A percentile compares a stretch with the other conserved stretches of the same genome.
Evolutionary conservation across 2,113 vertebrate genomes (phyloP).

Genomic region (Heliornis fulica): DNA sequence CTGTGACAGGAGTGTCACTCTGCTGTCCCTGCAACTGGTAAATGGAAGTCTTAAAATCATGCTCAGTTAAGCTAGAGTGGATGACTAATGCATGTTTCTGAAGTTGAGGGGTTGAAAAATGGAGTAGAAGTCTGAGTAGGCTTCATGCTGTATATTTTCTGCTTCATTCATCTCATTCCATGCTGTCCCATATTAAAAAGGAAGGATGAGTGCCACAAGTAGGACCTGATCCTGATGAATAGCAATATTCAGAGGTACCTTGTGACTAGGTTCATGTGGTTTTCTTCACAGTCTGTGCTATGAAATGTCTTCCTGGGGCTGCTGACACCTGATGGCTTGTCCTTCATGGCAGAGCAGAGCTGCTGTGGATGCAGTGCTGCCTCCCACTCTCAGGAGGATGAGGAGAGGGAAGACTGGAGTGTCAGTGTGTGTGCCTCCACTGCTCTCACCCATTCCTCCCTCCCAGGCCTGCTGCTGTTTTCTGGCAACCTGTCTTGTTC

Average conservation of each 20-base stretch:
- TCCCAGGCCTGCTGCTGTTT: background rate
- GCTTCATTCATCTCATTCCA: background rate
- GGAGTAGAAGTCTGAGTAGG: background rate
- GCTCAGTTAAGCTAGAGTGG: background rate
- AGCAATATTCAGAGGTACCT: background rate
- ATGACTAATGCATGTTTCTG: background rate
- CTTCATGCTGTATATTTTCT: background rate
- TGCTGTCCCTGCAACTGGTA: background rate
- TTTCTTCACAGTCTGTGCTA: background rate
- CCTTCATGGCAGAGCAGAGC: fast-evolving
- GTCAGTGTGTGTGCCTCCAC: fast-evolving
- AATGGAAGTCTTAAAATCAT: background rate
- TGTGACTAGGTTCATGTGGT: fast-evolving
- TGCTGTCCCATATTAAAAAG: background rate
- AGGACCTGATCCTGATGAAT: background rate
- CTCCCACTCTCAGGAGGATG: background rate
- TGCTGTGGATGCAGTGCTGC: fast-evolving
- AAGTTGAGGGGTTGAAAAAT: background rate
- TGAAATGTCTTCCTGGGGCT: background rate
- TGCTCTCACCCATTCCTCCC: background rate
- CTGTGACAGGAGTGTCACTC: background rate
- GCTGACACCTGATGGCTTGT: fast-evolving
- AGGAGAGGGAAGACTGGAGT: background rate
- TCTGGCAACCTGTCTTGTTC: background rate
- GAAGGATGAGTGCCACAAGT: background rate